phyloP scores from a whole-genome alignment of 2,888 invertebrate species.

The Salticus scenicus region DNA sequence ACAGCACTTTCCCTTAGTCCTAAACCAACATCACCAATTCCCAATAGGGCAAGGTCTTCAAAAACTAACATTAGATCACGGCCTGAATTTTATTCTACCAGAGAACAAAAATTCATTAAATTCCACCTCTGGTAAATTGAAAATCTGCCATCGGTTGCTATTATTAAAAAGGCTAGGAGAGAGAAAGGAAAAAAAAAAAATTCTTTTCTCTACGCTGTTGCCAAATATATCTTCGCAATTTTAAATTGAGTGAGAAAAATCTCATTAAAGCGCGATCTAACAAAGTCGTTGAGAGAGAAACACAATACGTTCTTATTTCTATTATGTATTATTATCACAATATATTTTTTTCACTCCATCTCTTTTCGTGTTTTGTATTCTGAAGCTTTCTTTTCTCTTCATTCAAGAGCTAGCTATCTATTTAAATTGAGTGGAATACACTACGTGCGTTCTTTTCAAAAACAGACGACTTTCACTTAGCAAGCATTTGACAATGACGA shows the following conservation, averaged over 20 bases:
- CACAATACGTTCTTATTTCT: constrained; percentile 63
- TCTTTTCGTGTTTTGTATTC: constrained; percentile 24
- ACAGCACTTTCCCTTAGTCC: not conserved
- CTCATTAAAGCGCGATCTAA: constrained; percentile 64
- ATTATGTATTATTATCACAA: constrained; percentile 62
- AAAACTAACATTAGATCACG: not conserved
- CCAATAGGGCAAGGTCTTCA: not conserved
- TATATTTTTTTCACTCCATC: constrained; percentile 12
- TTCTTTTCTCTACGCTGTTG: not conserved
- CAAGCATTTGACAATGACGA: constrained; percentile 64
- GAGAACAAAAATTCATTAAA: constrained; percentile 60
- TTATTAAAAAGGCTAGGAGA: constrained; percentile 47
- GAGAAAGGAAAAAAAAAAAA: not conserved
- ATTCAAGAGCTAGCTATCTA: constrained; percentile 26
- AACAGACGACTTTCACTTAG: constrained; percentile 59
- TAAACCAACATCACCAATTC: not conserved
- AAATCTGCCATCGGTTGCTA: constrained; percentile 27
- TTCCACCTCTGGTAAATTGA: constrained; percentile 33
- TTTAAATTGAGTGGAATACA: constrained; percentile 65
- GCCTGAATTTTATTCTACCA: not conserved
- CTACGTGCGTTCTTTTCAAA: constrained; percentile 38
- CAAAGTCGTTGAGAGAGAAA: constrained; percentile 31
- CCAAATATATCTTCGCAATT: constrained; percentile 24
- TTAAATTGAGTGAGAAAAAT: constrained; percentile 67
- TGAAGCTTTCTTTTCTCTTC: constrained; percentile 18